Evolutionary conservation across 2,888 invertebrate genomes (phyloP).

Genomic region (Entomobrya multifasciata): DNA sequence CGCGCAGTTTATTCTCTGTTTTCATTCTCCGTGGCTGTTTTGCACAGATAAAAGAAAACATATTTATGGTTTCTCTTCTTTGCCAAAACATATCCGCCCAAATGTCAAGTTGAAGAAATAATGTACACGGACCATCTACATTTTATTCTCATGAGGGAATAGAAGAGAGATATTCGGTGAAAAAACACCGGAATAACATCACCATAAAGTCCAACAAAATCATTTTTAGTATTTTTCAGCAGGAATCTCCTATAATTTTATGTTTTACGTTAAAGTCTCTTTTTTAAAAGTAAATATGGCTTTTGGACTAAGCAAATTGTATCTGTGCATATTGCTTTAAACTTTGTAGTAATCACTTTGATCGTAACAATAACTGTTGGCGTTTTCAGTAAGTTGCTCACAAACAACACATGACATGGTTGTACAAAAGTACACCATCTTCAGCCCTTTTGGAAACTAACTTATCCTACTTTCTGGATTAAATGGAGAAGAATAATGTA

Average conservation of each 20-base stretch:
- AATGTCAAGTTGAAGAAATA: constrained; percentile 60
- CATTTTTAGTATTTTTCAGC: constrained; percentile 20
- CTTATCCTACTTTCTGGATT: constrained; percentile 22
- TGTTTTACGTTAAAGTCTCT: no score
- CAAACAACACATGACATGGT: not conserved
- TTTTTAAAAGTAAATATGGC: no score
- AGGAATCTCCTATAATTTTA: not conserved
- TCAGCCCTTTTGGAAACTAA: no score
- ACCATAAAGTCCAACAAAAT: constrained; percentile 61
- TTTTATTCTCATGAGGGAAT: constrained; percentile 1
- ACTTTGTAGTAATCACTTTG: not conserved
- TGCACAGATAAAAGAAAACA: constrained; percentile 58
- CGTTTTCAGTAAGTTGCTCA: not conserved
- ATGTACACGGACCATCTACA: constrained; percentile 42
- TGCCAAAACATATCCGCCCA: constrained; percentile 65
- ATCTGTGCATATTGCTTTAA: not conserved
- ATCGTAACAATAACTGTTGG: not conserved
- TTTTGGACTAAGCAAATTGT: not conserved
- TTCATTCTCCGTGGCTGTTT: constrained; percentile 5
- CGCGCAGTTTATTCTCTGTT: not conserved
- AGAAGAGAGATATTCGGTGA: constrained; percentile 54
- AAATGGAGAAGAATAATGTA: constrained; percentile 31
- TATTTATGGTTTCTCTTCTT: constrained; percentile 63
- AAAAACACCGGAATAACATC: constrained; percentile 66
- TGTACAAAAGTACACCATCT: not conserved